These are phyloP conservation scores for Anorthoa munda DNA, from an alignment of 2,888 invertebrate genomes.

Conservation along the genomic window DNA sequence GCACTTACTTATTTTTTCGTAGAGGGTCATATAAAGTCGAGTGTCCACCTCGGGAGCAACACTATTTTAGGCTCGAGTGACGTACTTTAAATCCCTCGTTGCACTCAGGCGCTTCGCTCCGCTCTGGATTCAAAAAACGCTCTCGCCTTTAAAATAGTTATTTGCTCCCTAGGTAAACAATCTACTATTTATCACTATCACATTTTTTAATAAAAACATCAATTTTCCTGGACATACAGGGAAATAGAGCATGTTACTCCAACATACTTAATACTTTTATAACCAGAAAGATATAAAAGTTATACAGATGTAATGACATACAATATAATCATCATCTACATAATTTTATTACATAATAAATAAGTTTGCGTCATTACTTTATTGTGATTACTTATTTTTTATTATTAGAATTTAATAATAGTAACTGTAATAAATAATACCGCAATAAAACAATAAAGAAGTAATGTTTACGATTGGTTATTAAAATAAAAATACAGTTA, in stretches of 20 bases:
- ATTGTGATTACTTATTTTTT: background rate
- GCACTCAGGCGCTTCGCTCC: too few species aligned
- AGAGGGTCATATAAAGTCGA: too few species aligned
- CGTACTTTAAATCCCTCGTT: too few species aligned
- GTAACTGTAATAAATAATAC: conserved; percentile 6
- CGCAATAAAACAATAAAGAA: conserved; percentile 16
- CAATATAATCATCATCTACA: background rate
- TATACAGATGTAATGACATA: background rate
- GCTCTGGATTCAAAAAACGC: too few species aligned
- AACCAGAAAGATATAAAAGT: conserved; percentile 12
- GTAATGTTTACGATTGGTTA: conserved; percentile 1
- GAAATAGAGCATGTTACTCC: background rate
- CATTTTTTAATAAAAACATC: background rate
- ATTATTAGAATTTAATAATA: conserved; percentile 5
- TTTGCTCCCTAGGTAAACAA: too few species aligned
- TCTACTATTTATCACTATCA: too few species aligned
- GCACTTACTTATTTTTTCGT: too few species aligned
- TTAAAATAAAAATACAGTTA: conserved; percentile 12
- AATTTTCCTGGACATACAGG: too few species aligned
- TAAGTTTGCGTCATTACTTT: conserved; percentile 19
- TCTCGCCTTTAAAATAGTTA: too few species aligned
- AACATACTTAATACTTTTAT: background rate
- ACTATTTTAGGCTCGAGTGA: too few species aligned
- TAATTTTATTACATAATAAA: conserved; percentile 6
- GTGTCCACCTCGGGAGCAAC: too few species aligned